These are phyloP conservation scores for Hipposideros armiger DNA, from an alignment of 2,113 vertebrate species.

Conservation along the genomic window DNA sequence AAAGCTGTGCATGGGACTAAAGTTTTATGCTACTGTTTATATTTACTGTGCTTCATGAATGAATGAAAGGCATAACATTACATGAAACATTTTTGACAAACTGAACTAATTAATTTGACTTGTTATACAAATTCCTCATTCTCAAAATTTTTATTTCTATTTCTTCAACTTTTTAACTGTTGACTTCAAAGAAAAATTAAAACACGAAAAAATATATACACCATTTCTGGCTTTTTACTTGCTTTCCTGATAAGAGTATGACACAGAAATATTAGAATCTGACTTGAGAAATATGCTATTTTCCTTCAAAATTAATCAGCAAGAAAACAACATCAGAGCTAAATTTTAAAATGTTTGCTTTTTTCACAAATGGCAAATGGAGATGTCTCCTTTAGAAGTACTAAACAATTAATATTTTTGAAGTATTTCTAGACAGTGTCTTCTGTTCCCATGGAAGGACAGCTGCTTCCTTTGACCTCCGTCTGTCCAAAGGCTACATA, in stretches of 20 bases:
- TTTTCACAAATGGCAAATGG: neutral
- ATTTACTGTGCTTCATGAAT: neutral
- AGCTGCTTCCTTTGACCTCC: neutral
- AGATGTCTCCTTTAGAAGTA: neutral
- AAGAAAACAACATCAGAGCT: neutral
- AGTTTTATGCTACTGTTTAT: neutral
- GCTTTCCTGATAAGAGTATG: neutral
- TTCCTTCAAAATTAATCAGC: conserved; percentile 2
- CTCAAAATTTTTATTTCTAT: conserved; percentile 18
- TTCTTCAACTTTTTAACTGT: neutral
- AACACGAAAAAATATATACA: neutral
- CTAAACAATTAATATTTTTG: neutral
- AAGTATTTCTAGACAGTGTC: neutral
- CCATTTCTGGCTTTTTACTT: neutral
- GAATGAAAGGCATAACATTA: neutral
- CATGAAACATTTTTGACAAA: conserved; percentile 13
- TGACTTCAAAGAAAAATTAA: conserved; percentile 5
- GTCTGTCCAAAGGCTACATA: neutral
- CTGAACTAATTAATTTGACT: neutral
- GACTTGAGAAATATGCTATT: neutral
- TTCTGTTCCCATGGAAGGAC: neutral
- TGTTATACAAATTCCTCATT: neutral
- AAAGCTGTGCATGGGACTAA: neutral
- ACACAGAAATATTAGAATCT: neutral
- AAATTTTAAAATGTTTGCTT: conserved; percentile 13